phyloP scores from a whole-genome alignment of 1,140 invertebrate genomes.

The Anastrepha ludens region DNA sequence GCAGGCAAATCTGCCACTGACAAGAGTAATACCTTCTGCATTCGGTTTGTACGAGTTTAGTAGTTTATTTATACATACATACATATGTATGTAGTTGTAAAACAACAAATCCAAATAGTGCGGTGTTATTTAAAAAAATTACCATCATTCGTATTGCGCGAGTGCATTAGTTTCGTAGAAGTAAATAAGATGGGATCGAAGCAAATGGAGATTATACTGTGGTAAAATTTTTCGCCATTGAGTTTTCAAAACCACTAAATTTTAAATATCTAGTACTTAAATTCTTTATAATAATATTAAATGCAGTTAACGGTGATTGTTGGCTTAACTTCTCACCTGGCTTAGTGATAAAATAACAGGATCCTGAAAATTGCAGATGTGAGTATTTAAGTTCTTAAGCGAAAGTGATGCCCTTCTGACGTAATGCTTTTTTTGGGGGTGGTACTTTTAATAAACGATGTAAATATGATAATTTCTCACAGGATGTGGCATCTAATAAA shows the following conservation, averaged over 20 bases:
- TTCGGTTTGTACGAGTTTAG: background rate
- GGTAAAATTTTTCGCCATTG: no score
- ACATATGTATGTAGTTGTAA: no score
- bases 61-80: background rate
- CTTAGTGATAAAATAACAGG: background rate
- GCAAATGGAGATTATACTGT: no score
- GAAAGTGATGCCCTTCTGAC: background rate
- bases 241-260: no score
- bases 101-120: background rate
- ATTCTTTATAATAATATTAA: conserved; percentile 31
- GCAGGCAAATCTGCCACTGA: background rate
- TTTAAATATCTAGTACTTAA: background rate
- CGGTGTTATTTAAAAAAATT: background rate
- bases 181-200: no score
- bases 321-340: conserved; percentile 35
- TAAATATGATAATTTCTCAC: conserved; percentile 75
- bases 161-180: no score
- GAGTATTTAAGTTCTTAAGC: background rate
- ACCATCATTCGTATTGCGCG: background rate
- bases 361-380: background rate
- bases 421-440: conserved; percentile 58
- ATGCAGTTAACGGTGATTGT: conserved; percentile 44
- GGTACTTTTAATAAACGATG: conserved; percentile 75
- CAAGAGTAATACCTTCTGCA: background rate
- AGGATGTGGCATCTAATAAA: conserved; percentile 75